Evolutionary conservation across 2,888 invertebrate genomes (phyloP).

Genomic region (Tenodera sinensis): DNA sequence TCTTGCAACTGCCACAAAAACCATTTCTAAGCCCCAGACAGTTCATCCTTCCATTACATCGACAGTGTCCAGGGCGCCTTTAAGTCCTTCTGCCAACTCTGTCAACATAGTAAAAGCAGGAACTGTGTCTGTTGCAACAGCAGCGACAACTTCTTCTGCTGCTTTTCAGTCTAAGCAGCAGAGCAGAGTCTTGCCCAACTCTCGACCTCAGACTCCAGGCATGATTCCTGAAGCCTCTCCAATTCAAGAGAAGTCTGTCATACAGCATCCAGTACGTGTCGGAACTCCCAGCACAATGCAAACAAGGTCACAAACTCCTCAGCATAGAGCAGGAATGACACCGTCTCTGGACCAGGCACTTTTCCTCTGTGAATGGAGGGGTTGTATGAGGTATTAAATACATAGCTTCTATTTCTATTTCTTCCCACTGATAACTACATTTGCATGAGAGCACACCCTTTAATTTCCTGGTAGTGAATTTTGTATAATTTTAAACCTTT

Average conservation of each 20-base stretch:
- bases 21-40: constrained; percentile 6
- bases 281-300: neutral
- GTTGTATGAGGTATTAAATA: constrained; percentile 61
- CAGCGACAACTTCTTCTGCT: neutral
- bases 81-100: neutral
- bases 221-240: neutral
- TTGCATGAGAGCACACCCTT: neutral
- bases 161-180: neutral
- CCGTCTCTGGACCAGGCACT: constrained; percentile 25
- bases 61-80: neutral
- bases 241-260: neutral
- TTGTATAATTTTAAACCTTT: constrained; percentile 8
- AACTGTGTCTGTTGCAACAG: neutral
- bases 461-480: constrained; percentile 49
- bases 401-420: neutral
- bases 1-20: constrained; percentile 28
- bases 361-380: constrained; percentile 86
- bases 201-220: neutral
- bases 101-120: neutral
- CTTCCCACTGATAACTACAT: too few relatives aligned
- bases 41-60: neutral
- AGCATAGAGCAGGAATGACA: constrained; percentile 5
- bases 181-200: neutral
- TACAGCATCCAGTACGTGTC: neutral
- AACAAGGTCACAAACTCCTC: constrained; percentile 15